A percentile compares a stretch with the other conserved stretches of the same genome.
phyloP scores from a whole-genome alignment of 30 jellyfish, hydroid and myxozoan genomes.

The Chrysaora quinquecirrha region DNA sequence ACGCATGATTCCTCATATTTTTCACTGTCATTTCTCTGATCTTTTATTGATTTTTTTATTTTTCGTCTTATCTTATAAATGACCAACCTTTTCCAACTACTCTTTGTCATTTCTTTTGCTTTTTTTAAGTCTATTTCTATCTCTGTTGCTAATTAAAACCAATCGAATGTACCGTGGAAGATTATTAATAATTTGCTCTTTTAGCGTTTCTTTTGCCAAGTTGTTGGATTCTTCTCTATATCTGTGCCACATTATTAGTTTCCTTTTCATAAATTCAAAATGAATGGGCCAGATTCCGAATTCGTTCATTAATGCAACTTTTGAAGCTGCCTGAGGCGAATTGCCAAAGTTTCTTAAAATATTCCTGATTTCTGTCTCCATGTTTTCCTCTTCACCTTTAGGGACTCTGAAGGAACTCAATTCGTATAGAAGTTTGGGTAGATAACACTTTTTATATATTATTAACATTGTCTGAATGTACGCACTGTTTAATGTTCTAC shows the following conservation, averaged over 20 bases:
- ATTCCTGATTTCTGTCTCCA: not conserved
- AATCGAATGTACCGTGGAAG: conserved; percentile 4
- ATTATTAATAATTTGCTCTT: not conserved
- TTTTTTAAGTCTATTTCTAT: not conserved
- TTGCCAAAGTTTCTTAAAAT: conserved; percentile 27
- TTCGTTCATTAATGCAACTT: conserved; percentile 15
- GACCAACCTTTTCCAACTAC: not conserved
- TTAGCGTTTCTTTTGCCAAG: not conserved
- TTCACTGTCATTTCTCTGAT: conserved; percentile 14
- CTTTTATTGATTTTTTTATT: not conserved
- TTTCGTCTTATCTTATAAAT: not conserved
- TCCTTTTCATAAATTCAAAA: conserved; percentile 6
- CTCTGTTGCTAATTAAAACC: not conserved
- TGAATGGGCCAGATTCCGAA: conserved; percentile 28
- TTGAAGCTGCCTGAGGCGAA: conserved; percentile 23
- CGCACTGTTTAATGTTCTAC: conserved; percentile 1
- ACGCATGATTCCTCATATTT: conserved; percentile 1
- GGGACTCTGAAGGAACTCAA: conserved; percentile 5
- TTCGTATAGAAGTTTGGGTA: conserved; percentile 10
- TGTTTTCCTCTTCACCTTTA: conserved; percentile 12
- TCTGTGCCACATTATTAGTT: conserved; percentile 29
- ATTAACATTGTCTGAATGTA: conserved; percentile 1
- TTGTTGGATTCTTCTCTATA: not conserved
- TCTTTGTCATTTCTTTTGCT: not conserved
- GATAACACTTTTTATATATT: conserved; percentile 5